phyloP scores from a whole-genome alignment of 1,140 invertebrate species.

The Pachypsylla venusta region DNA sequence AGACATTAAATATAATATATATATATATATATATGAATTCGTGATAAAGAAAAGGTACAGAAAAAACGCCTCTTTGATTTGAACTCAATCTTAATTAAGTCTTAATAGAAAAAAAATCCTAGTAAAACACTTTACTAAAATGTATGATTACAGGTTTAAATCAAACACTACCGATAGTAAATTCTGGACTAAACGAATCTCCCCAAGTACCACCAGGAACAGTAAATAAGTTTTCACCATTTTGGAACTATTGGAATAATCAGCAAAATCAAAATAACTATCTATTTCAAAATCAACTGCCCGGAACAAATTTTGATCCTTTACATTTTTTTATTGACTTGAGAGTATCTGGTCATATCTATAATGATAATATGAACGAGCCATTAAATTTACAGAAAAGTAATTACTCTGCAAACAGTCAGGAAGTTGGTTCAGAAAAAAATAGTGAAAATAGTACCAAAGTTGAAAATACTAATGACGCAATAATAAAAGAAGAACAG shows the following conservation, averaged over 20 bases:
- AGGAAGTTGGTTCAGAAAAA: background rate
- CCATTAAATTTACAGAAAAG: background rate
- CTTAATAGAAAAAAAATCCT: too few species aligned
- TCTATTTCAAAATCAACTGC: constrained; percentile 44
- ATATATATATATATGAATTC: too few species aligned
- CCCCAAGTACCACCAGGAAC: too few species aligned
- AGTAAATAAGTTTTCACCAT: background rate
- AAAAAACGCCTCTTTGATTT: too few species aligned
- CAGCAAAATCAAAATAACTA: constrained; percentile 26
- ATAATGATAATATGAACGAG: constrained; percentile 36
- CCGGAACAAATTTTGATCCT: constrained; percentile 52
- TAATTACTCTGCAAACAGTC: background rate
- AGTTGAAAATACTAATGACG: background rate
- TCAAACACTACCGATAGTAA: background rate
- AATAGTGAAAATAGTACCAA: background rate
- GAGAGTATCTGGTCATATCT: constrained; percentile 61
- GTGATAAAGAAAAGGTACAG: too few species aligned
- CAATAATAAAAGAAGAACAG: background rate
- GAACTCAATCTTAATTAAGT: too few species aligned
- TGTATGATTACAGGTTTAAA: background rate
- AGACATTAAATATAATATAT: too few species aligned
- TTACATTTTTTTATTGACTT: constrained; percentile 66
- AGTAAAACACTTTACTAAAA: too few species aligned
- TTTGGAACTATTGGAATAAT: constrained; percentile 6
- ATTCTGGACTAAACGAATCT: background rate